Base-by-base conservation (phyloP, 2,113 vertebrate species). In the Rhinolophus sinicus region DNA sequence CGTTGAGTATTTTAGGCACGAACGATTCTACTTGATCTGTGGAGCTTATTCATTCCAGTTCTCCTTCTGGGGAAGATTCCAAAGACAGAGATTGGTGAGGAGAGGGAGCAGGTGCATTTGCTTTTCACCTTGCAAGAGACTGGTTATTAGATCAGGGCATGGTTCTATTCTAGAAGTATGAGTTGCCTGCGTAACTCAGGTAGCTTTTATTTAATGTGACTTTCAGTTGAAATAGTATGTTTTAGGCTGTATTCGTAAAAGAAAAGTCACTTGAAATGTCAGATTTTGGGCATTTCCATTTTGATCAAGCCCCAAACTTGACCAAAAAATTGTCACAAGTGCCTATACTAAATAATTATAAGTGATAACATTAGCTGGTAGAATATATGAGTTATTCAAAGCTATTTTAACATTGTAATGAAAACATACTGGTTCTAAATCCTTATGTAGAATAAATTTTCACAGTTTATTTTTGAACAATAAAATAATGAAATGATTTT, bases 401-500 rank as follows among this genome's bases (percentile, higher is more conserved):
- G 38, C 10, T 70, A 50, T 90, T 78, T 85, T 92, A 82, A 75
- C 14, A 56, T 93, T 84, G 69, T 58, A 82, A 28, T 76, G 33
- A 69, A 56, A 91, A 64, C 21, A 44, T 56, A 22, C 40, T 62
- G 47, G 8, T 40, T 89, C 21, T 92, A 92, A 87, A 62, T 80
- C 64, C 7, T 87, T 90, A 7, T 62, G 58, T 3, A 80, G 50
- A 88, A 78, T 95, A 35, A 44, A 52, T 86, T 52, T 94, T 86
- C 26, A 40, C 13, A 86, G 21, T 26, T 26, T 70, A 12, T 60
- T 56, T 65, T 93, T 96, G 70, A 84, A 4, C 56, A 83, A 28
- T 80, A 87, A 92, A 35, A 40, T 76, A 78, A 14, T 54, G 14
- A 95, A 88, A 52, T 69, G 2, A 81, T 44, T 93, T 94, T 93